Conservation (phyloP, 2,113 vertebrate genomes). For the Tenebrosternarchus preto region DNA sequence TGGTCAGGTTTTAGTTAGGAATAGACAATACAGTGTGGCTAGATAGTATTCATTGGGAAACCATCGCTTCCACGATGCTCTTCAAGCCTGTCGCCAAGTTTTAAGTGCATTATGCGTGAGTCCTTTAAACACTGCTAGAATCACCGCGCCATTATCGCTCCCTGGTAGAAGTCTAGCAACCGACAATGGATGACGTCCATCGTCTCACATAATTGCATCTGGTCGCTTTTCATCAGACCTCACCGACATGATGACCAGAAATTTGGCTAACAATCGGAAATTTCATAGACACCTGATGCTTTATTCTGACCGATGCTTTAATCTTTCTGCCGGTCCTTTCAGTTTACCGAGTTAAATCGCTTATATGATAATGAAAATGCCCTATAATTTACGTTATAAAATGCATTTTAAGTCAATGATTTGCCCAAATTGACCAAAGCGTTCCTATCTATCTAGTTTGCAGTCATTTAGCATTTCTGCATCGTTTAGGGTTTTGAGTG, state of each 20-base stretch:
- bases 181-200: slow-evolving; percentile 80
- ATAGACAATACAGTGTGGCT: neutral
- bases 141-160: slow-evolving; percentile 75
- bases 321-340: too few species aligned
- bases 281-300: slow-evolving; percentile 67
- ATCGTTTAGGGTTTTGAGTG: too few species aligned
- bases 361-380: too few species aligned
- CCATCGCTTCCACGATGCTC: slow-evolving; percentile 39
- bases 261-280: slow-evolving; percentile 73
- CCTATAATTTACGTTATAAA: too few species aligned
- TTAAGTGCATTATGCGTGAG: slow-evolving; percentile 69
- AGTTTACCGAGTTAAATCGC: too few species aligned
- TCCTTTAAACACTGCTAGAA: slow-evolving; percentile 76
- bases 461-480: too few species aligned
- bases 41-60: neutral
- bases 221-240: slow-evolving; percentile 72
- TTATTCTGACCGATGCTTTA: too few species aligned
- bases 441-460: too few species aligned
- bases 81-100: slow-evolving; percentile 75
- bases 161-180: slow-evolving; percentile 74
- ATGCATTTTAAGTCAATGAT: too few species aligned
- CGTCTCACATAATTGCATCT: slow-evolving; percentile 73
- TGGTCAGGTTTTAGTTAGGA: too few species aligned
- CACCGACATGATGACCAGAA: slow-evolving; percentile 69
- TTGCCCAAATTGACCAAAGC: too few species aligned